phyloP scores from a whole-genome alignment of 2,797 vertebrate genomes.

The Salmo trutta region DNA sequence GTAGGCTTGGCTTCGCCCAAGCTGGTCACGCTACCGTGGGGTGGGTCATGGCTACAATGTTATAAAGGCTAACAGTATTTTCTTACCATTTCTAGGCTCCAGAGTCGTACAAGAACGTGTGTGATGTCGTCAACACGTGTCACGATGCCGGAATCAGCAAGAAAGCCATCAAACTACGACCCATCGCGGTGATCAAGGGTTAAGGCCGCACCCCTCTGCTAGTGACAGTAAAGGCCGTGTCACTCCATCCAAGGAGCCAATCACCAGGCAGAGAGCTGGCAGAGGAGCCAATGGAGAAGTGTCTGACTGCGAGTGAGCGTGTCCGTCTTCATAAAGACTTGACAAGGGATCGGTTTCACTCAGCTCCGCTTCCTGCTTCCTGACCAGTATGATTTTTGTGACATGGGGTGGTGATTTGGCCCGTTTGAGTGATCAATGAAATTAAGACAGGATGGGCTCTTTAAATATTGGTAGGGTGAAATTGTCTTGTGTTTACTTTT shows the following conservation, averaged over 20 bases:
- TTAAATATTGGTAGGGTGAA: too few relatives aligned
- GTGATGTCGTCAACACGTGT: conserved; percentile 96
- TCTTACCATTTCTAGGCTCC: conserved; percentile 80
- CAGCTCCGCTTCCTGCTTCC: neutral
- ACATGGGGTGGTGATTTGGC: neutral
- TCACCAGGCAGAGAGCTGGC: conserved; percentile 6
- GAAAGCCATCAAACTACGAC: conserved; percentile 96
- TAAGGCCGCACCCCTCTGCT: conserved; percentile 54
- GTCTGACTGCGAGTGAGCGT: neutral
- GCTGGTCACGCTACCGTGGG: too few relatives aligned
- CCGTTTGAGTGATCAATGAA: neutral
- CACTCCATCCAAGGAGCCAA: conserved; percentile 9
- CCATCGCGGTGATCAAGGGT: conserved; percentile 97
- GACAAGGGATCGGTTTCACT: neutral
- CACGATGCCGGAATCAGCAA: conserved; percentile 96
- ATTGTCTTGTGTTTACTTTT: too few relatives aligned
- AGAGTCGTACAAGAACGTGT: conserved; percentile 97
- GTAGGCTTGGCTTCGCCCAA: too few relatives aligned
- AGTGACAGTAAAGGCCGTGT: neutral
- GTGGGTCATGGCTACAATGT: neutral
- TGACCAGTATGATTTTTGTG: neutral
- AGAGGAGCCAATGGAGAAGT: neutral
- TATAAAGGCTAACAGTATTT: neutral
- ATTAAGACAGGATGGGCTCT: neutral
- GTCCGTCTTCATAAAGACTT: neutral